phyloP scores from a whole-genome alignment of 2,797 vertebrate species.

The Gadopsis marmoratus region DNA sequence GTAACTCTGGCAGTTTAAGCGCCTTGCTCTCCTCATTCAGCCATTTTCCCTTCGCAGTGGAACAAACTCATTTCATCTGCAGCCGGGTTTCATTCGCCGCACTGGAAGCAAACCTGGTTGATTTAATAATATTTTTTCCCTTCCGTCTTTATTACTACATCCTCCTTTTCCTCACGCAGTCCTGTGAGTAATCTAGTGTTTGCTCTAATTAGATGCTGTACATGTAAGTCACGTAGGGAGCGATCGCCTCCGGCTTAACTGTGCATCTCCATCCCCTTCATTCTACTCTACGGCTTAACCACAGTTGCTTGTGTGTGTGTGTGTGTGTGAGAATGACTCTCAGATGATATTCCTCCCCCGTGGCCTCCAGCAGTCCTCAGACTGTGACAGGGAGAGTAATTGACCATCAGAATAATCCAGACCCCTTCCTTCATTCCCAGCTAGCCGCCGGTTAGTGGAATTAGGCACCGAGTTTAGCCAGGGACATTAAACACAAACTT shows the following conservation, averaged over 20 bases:
- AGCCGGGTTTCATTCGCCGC: conserved; percentile 16
- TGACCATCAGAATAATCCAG: conserved; percentile 82
- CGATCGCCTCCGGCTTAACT: conserved; percentile 37
- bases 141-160: conserved; percentile 14
- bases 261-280: conserved; percentile 34
- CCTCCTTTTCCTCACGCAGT: not conserved
- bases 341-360: conserved; percentile 49
- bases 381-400: conserved; percentile 79
- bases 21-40: not conserved
- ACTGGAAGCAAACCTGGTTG: conserved; percentile 33
- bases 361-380: conserved; percentile 65
- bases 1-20: conserved; percentile 8
- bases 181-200: conserved; percentile 55
- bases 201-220: conserved; percentile 52
- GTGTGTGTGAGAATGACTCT: conserved; percentile 42
- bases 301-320: conserved; percentile 35
- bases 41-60: not conserved
- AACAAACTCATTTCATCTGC: conserved; percentile 30
- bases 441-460: conserved; percentile 57
- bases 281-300: conserved; percentile 39
- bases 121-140: conserved; percentile 20
- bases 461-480: conserved; percentile 66
- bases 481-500: conserved; percentile 59
- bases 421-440: conserved; percentile 66
- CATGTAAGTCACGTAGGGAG: conserved; percentile 47